Conservation (phyloP, 2,888 invertebrate genomes). For the Euproctis similis region DNA sequence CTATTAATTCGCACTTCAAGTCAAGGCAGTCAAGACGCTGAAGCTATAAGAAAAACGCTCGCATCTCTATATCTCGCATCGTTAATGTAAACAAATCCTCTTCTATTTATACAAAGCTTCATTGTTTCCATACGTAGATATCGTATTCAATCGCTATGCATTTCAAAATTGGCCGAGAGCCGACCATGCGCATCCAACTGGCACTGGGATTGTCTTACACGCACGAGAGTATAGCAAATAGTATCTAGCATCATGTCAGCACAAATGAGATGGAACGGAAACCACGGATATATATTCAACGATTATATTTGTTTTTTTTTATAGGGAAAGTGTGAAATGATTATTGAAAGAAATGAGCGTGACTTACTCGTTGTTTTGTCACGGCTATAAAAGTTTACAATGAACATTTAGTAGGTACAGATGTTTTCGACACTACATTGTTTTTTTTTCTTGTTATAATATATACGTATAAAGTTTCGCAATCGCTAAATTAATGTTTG, state of each 20-base stretch:
- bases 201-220: constrained; percentile 21
- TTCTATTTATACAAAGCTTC: constrained; percentile 39
- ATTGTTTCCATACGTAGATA: constrained; percentile 44
- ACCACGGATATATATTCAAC: constrained; percentile 13
- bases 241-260: too few species aligned
- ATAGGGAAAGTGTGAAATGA: constrained; percentile 53
- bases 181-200: constrained; percentile 23
- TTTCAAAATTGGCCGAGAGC: constrained; percentile 28
- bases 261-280: neutral
- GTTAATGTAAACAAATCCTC: constrained; percentile 42
- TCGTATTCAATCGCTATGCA: constrained; percentile 32
- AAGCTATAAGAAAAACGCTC: constrained; percentile 24
- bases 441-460: too few species aligned
- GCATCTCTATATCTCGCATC: constrained; percentile 28
- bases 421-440: constrained; percentile 9
- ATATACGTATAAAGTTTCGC: too few species aligned
- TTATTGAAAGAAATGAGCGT: constrained; percentile 24
- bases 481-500: too few species aligned
- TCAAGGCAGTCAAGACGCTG: constrained; percentile 20
- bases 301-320: constrained; percentile 36
- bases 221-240: neutral
- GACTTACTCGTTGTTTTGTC: constrained; percentile 3
- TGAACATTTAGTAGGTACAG: constrained; percentile 19
- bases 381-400: too few species aligned
- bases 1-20: constrained; percentile 16